Base-by-base conservation (phyloP, 2,888 invertebrate genomes). In the Chrysolina haemoptera region DNA sequence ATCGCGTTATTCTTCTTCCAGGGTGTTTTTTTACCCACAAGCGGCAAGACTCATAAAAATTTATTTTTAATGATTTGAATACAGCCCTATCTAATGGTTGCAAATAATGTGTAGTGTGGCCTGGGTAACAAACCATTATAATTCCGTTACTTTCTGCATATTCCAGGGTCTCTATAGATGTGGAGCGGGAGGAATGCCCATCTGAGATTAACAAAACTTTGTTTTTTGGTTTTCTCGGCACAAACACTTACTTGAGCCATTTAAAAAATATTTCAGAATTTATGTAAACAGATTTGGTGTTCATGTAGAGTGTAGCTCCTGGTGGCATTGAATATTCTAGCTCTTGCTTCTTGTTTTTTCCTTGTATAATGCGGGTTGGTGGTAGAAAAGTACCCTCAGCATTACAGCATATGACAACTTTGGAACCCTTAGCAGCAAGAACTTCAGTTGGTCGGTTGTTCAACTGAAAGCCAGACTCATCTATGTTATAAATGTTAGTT, bases 201-300 rank as follows among this genome's bases (percentile, higher is more conserved):
- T 85, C 84, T n/a, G 85, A 69, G 59, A 84, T 73, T 20, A 84
- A 63, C 11, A 84, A 14, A 18, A 81, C 80, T 75, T 78, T 83
- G 40, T 83, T 83, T 8, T 70, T 41, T 18, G 80, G 79, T 77
- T 85, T 85, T 43, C 80, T 73, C 0, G 83, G 84, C 14, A 82
- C 11, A 74, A 85, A 86, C 62, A 55, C 22, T 22, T 75, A 62
- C 48, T 18, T 62, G 10, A 76, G 53, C 66, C 73, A 71, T 14
- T 59, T 53, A 48, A 73, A 48, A 69, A 79, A 77, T 35, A 79
- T 73, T 12, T 62, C 65, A 40, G 64, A 10, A 62, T 68, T 79
- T n/a, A 79, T 70, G 62, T 76, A 79, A 4, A 76, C 73, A n/a
- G 80, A 80, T 70, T 80, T 35, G 4, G 35, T 35, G 35, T 79